Evolutionary conservation across 2,797 vertebrate species (phyloP), one percentile per base, ranked within the genome.

Genomic region (Poecilia wingei): DNA sequence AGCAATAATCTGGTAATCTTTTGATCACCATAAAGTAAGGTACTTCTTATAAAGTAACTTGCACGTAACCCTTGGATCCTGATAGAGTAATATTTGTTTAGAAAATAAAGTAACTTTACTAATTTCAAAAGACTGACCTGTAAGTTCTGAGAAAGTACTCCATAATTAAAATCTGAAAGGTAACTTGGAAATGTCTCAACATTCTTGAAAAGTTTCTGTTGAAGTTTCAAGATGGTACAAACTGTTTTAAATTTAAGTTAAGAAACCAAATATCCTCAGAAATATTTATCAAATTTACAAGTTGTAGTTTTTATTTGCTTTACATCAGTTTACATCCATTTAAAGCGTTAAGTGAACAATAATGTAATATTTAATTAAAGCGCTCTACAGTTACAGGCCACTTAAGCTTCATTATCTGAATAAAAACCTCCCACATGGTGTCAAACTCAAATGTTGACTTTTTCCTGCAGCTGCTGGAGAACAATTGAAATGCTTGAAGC

Each of bases 401-500:
- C 31, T 14, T 36, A 20, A 43, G 74, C 39, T 6, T 72, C n/a
- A 28, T 6, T 18, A 36, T 18, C 31, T 55, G n/a, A 78, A 28
- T 31, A n/a, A 31, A n/a, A 13, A 53, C 31, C 14, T 14, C 8
- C 25, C 8, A 4, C 39, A 68, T 43, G 36, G 36, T 43, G 66
- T 68, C 66, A 41, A 25, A 22, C 43, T 14, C 66, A 61, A 8
- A 8, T 89, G 75, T 85, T 88, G 78, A 80, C 82, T 87, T 31
- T 84, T 3, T 7, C 39, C 79, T 39, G 81, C 76, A 83, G 83
- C 82, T 83, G 81, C 81, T 25, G 70, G 0, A 3, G 4, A 8
- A 86, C 83, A 86, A 89, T 72, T 68, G 69, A 68, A 36, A 18
- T 3, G 14, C 16, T 18, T 0, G 0, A 41, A 1, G 41, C 12